phyloP scores from a whole-genome alignment of 2,888 invertebrate genomes.

The Amblyjoppa fuscipennis region DNA sequence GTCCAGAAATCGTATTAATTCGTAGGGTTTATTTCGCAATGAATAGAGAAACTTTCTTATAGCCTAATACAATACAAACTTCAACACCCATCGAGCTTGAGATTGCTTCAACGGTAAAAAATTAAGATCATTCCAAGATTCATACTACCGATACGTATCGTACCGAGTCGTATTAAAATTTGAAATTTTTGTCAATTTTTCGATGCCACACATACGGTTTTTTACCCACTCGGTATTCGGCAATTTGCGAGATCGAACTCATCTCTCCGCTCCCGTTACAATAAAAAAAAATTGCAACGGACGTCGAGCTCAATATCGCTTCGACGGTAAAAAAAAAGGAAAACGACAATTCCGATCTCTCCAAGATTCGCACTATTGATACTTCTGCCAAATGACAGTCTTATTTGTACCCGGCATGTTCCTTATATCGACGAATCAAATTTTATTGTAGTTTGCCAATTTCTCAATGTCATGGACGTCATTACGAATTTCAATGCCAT shows the following conservation, averaged over 20 bases:
- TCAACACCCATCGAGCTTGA: background rate
- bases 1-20: background rate
- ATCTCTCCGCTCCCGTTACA: too few species aligned
- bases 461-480: constrained; percentile 90
- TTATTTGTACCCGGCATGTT: constrained; percentile 97
- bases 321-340: too few species aligned
- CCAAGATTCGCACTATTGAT: background rate
- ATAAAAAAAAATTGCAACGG: too few species aligned
- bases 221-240: too few species aligned
- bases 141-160: too few species aligned
- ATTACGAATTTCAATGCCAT: too few species aligned
- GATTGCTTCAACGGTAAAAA: too few species aligned
- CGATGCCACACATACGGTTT: too few species aligned
- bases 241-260: too few species aligned
- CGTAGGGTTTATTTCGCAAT: background rate
- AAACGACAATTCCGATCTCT: background rate
- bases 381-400: constrained; percentile 91
- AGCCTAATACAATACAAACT: background rate
- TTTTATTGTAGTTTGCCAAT: constrained; percentile 88
- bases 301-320: background rate
- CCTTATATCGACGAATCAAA: constrained; percentile 88
- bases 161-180: too few species aligned
- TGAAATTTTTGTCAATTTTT: too few species aligned
- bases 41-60: background rate
- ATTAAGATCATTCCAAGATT: too few species aligned